These are phyloP conservation scores for Danaus melanippus DNA, from an alignment of 1,140 invertebrate species.

Conservation along the genomic window DNA sequence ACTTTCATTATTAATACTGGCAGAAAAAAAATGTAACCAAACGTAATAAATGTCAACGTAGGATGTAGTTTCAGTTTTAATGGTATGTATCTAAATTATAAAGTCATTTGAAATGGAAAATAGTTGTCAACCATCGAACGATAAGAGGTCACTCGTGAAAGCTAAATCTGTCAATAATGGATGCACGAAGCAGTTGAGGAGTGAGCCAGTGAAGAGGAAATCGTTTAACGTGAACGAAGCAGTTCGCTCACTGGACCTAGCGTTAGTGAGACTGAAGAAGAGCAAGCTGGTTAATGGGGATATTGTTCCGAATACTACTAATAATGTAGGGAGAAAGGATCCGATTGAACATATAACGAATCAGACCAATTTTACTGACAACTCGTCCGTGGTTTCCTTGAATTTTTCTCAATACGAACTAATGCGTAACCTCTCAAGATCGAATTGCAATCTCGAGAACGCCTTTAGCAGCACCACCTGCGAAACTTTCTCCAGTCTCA, in stretches of 20 bases:
- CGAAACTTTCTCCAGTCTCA: slow-evolving; percentile 21
- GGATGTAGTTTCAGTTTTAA: slow-evolving; percentile 1
- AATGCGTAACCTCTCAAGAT: slow-evolving; percentile 48
- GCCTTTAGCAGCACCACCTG: slow-evolving; percentile 41
- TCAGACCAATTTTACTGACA: slow-evolving; percentile 25
- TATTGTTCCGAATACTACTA: slow-evolving; percentile 16
- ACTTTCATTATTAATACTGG: too few species aligned
- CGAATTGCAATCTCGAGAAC: slow-evolving; percentile 46
- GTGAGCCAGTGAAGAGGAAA: slow-evolving; percentile 39
- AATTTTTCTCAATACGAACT: slow-evolving; percentile 63
- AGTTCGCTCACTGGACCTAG: slow-evolving; percentile 40
- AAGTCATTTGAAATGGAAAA: slow-evolving; percentile 37
- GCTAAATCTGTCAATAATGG: slow-evolving; percentile 34
- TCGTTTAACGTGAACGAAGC: slow-evolving; percentile 48
- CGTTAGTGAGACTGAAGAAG: slow-evolving; percentile 45
- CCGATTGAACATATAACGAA: slow-evolving; percentile 25
- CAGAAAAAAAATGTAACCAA: too few species aligned
- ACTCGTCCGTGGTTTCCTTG: slow-evolving; percentile 46
- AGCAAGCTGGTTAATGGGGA: slow-evolving; percentile 38
- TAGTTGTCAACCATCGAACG: slow-evolving; percentile 23
- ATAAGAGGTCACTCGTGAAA: slow-evolving; percentile 41
- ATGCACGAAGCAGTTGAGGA: slow-evolving; percentile 25
- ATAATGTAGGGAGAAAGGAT: slow-evolving; percentile 10
- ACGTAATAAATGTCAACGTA: not conserved
- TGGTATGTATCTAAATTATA: slow-evolving; percentile 22